phyloP scores from a whole-genome alignment of 1,140 invertebrate species.

The Chionoecetes opilio region DNA sequence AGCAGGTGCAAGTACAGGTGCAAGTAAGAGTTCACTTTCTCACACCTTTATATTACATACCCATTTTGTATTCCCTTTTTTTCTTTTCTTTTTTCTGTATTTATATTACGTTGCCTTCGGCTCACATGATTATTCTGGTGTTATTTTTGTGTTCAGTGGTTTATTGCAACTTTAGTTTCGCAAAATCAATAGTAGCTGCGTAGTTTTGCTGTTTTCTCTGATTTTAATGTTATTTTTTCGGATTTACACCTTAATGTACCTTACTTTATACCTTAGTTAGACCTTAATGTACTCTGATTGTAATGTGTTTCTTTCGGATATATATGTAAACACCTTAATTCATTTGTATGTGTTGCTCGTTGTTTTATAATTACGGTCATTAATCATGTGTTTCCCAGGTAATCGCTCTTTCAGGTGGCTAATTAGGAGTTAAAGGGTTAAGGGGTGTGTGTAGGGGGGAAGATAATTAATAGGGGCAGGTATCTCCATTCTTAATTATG shows the following conservation, averaged over 20 bases:
- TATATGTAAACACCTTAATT: too few relatives aligned
- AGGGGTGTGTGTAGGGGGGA: too few relatives aligned
- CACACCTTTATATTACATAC: too few relatives aligned
- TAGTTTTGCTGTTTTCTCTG: background rate
- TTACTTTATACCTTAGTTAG: too few relatives aligned
- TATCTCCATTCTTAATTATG: too few relatives aligned
- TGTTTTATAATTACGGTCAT: background rate
- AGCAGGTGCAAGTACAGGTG: too few relatives aligned
- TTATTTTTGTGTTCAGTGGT: background rate
- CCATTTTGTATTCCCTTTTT: background rate
- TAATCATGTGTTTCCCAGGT: background rate
- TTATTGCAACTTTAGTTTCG: background rate
- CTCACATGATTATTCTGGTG: background rate
- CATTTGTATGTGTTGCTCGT: background rate
- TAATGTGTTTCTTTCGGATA: too few relatives aligned
- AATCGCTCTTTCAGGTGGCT: background rate
- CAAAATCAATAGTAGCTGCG: too few relatives aligned
- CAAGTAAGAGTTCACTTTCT: too few relatives aligned
- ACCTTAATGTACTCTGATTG: too few relatives aligned
- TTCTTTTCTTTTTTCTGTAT: background rate
- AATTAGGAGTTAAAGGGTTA: background rate
- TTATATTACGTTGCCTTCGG: background rate
- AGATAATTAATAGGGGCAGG: too few relatives aligned
- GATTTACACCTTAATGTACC: too few relatives aligned
- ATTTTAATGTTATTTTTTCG: background rate